These are phyloP conservation scores for Phlogophora meticulosa DNA, from an alignment of 2,888 invertebrate genomes.

Conservation along the genomic window DNA sequence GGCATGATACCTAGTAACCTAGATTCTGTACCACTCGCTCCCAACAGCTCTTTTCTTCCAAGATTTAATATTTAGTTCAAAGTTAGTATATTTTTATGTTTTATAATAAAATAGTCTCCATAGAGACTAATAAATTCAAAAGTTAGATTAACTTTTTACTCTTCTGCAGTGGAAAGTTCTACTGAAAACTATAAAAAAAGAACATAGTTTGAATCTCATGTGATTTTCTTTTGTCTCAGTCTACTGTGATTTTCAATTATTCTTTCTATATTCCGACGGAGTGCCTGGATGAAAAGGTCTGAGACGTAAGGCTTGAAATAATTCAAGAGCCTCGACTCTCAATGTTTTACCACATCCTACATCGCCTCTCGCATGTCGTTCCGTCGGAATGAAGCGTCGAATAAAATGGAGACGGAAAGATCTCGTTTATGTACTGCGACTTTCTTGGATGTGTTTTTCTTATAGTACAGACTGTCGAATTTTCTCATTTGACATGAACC, in stretches of 20 bases:
- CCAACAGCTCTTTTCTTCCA: constrained; percentile 5
- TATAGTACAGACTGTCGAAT: no score
- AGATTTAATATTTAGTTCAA: constrained; percentile 36
- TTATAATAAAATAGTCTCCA: constrained; percentile 23
- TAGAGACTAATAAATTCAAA: constrained; percentile 38
- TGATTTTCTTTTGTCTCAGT: constrained; percentile 18
- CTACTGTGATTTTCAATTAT: constrained; percentile 54
- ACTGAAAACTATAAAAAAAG: constrained; percentile 4
- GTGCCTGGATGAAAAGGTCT: constrained; percentile 54
- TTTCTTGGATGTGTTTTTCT: constrained; percentile 13
- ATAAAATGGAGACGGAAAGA: constrained; percentile 52
- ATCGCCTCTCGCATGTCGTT: constrained; percentile 41
- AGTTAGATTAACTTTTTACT: constrained; percentile 21
- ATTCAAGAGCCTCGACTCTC: constrained; percentile 57
- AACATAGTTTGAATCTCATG: background rate
- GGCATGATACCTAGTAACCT: constrained; percentile 30
- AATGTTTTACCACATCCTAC: constrained; percentile 58
- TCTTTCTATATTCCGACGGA: constrained; percentile 42
- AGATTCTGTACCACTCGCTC: constrained; percentile 31
- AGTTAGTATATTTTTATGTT: constrained; percentile 30
- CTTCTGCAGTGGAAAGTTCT: background rate
- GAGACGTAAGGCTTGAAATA: constrained; percentile 56
- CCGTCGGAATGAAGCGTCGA: constrained; percentile 52
- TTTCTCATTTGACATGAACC: no score
- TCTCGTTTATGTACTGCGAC: constrained; percentile 58